phyloP scores from a whole-genome alignment of 2,888 invertebrate species.

The Ommatoiulus sabulosus region DNA sequence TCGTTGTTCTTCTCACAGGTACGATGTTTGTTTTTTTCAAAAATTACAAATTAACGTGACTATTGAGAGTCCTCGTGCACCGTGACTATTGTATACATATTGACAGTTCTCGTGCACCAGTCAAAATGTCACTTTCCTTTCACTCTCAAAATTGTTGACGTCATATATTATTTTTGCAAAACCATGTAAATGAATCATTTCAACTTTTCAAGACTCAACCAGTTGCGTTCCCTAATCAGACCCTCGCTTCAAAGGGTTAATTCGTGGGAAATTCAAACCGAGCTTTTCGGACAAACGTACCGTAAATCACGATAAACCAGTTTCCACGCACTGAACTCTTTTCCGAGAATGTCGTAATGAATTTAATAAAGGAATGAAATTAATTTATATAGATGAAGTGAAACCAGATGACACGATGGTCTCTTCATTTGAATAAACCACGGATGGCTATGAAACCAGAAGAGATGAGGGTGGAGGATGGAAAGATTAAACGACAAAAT shows the following conservation, averaged over 20 bases:
- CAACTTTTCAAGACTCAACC: background rate
- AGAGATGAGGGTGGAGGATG: background rate
- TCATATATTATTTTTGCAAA: no score
- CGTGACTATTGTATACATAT: no score
- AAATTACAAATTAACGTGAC: no score
- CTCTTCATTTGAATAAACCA: constrained; percentile 14
- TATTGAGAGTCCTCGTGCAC: no score
- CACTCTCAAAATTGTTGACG: no score
- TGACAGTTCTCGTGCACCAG: no score
- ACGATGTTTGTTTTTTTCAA: no score
- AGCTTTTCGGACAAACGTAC: constrained; percentile 2
- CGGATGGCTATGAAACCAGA: background rate
- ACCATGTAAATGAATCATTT: background rate
- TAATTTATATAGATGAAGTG: constrained; percentile 29
- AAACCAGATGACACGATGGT: background rate
- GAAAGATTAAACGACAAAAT: background rate
- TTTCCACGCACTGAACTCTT: background rate
- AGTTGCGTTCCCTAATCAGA: background rate
- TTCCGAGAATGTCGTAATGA: background rate
- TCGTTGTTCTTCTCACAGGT: no score
- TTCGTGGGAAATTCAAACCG: background rate
- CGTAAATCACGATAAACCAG: constrained; percentile 8
- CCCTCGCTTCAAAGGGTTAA: background rate
- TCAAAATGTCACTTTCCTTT: no score
- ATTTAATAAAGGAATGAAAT: background rate